Percentiles rank a stretch among this genome's conserved stretches.
phyloP scores from a whole-genome alignment of 2,797 vertebrate genomes.

The Coregonus suidteri region DNA sequence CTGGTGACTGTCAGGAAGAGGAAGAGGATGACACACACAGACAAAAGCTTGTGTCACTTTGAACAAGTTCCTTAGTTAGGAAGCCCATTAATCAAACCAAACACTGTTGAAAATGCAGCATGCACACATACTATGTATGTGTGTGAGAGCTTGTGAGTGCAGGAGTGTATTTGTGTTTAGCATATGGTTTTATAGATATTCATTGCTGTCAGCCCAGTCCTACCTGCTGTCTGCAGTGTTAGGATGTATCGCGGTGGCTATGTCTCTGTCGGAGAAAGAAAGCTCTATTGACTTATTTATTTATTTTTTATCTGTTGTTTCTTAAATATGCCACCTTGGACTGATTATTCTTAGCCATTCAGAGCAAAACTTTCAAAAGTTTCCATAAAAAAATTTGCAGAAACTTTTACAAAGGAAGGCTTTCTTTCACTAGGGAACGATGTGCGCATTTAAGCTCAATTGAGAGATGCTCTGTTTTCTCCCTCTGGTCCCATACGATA shows the following conservation, averaged over 20 bases:
- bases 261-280: constrained; percentile 18
- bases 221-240: constrained; percentile 11
- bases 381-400: constrained; percentile 18
- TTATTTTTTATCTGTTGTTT: not conserved
- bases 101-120: constrained; percentile 48
- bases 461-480: constrained; percentile 21
- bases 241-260: constrained; percentile 25
- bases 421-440: constrained; percentile 31
- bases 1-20: constrained; percentile 64
- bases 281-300: not conserved
- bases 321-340: not conserved
- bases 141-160: constrained; percentile 14
- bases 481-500: constrained; percentile 48
- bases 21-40: constrained; percentile 65
- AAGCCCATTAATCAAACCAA: constrained; percentile 73
- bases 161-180: constrained; percentile 29
- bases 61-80: constrained; percentile 64
- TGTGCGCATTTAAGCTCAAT: constrained; percentile 42
- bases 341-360: not conserved
- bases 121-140: constrained; percentile 15
- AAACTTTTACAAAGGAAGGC: constrained; percentile 17
- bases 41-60: constrained; percentile 74
- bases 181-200: constrained; percentile 44
- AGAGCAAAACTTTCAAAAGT: constrained; percentile 13
- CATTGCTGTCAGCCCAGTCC: constrained; percentile 24